Evolutionary conservation across 2,888 invertebrate genomes (phyloP), one percentile per base, ranked within the genome.

Genomic region (Brenthis daphne): DNA sequence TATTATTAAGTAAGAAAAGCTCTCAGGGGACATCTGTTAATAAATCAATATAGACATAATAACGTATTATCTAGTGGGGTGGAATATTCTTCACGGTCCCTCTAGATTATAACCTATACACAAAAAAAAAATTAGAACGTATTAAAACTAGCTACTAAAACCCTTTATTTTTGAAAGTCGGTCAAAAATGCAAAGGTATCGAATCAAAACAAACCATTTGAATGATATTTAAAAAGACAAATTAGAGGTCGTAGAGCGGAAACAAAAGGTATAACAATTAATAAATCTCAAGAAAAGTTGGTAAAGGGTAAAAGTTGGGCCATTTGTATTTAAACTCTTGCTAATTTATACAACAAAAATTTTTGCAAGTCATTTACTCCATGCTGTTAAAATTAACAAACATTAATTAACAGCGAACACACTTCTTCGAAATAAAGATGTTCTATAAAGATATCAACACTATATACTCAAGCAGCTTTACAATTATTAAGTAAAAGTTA

Each of bases 301-400:
- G 56, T 58, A 69, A 71, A 72, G 70, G 74, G 72, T 73, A 71
- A 73, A 76, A 77, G 74, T 77, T 77, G 67, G 70, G 65, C 71
- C 74, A 75, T 75, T 76, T 74, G 71, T 75, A 74, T 75, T 73
- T 72, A 76, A 75, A 74, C 67, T 72, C 73, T 70, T 69, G 72
- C 73, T 77, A 76, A 79, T 77, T 77, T 77, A 73, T 74, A 74
- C 74, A 74, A 70, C 75, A 74, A 77, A 75, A 77, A 75, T 76
- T 73, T 77, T 77, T 74, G 67, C 72, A 70, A 77, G 75, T 75
- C 74, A 68, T 74, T 73, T 73, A 74, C 67, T 71, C 71, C 64
- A 29, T 66, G 66, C 65, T 73, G 50, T 71, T 74, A 73, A 76
- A 75, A 74, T 76, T 71, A 71, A 67, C 69, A 68, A 69, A 69